Evolutionary conservation across 2,888 invertebrate species (phyloP), one percentile per base, ranked within the genome.

Genomic region (Tetramorium bicarinatum): DNA sequence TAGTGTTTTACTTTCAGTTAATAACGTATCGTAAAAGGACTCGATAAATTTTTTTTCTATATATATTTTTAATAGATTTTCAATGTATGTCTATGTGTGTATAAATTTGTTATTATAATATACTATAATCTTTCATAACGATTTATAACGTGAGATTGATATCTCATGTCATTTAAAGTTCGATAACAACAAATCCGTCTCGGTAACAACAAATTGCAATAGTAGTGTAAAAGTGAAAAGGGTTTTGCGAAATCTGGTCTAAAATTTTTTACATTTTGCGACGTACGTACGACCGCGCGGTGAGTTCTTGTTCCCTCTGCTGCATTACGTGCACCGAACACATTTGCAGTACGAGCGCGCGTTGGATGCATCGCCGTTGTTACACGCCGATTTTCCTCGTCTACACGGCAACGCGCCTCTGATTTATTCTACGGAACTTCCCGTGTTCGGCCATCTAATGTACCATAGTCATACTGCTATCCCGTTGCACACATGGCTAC

Each of bases 311-410:
- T 79, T 71, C 41, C 21, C 72, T 41, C 8, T 49, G 38, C 44
- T 72, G 79, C 72, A 80, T 80, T 72, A 80, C 79, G 67, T 66
- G 72, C 49, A 15, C 49, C 49, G 38, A 69, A 72, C 72, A 59
- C 66, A 80, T 83, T 83, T 80, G 64, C 72, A 54, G 66, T 80
- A 62, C 47, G 69, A 34, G 52, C 69, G 80, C 69, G 80, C 66
- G 71, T 72, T 64, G 66, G 81, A 82, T 81, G 74, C 67, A 82
- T 67, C 74, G 64, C 66, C 67, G 72, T 72, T 72, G 71, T 83
- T 83, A 81, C 72, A 81, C 83, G 81, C 56, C 74, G 82, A 82
- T 82, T 84, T 81, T 83, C 80, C 84, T 72, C 72, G 79, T 80
- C 79, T 80, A 80, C 74, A 74, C 67, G 81, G 84, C 66, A 81